Evolutionary conservation across 2,113 vertebrate species (phyloP).

Genomic region (Plectropomus leopardus): DNA sequence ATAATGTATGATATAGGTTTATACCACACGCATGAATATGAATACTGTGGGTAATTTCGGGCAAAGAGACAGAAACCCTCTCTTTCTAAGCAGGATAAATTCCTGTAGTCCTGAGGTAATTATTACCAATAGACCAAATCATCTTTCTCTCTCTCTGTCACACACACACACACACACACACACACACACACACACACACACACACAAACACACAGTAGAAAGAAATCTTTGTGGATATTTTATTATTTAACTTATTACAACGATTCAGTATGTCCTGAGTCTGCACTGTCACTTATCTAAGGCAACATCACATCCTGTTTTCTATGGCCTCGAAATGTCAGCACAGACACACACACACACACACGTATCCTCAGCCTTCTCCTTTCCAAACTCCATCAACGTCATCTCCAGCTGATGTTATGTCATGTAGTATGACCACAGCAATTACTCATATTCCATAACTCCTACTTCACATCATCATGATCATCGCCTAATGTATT

Average conservation of each 20-base stretch:
- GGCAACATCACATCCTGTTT: conserved; percentile 17
- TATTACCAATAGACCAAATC: conserved; percentile 13
- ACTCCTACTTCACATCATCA: conserved; percentile 34
- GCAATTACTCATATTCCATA: conserved; percentile 37
- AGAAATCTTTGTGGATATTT: conserved; percentile 7
- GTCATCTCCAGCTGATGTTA: conserved; percentile 25
- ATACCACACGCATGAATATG: background rate
- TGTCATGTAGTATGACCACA: conserved; percentile 32
- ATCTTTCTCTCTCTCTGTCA: background rate
- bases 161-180: background rate
- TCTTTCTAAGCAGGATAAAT: background rate
- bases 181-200: no score
- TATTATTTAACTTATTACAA: conserved; percentile 9
- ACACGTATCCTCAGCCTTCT: background rate
- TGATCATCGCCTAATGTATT: conserved; percentile 20
- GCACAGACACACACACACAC: background rate
- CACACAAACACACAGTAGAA: background rate
- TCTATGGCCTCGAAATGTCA: conserved; percentile 54
- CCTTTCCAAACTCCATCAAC: conserved; percentile 41
- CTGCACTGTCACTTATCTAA: conserved; percentile 24
- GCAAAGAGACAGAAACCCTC: background rate
- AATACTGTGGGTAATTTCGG: background rate
- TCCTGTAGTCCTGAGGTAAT: background rate
- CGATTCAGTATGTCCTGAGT: conserved; percentile 18
- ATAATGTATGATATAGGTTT: no score